phyloP scores from a whole-genome alignment of 2,888 invertebrate species.

The Hyles lineata region DNA sequence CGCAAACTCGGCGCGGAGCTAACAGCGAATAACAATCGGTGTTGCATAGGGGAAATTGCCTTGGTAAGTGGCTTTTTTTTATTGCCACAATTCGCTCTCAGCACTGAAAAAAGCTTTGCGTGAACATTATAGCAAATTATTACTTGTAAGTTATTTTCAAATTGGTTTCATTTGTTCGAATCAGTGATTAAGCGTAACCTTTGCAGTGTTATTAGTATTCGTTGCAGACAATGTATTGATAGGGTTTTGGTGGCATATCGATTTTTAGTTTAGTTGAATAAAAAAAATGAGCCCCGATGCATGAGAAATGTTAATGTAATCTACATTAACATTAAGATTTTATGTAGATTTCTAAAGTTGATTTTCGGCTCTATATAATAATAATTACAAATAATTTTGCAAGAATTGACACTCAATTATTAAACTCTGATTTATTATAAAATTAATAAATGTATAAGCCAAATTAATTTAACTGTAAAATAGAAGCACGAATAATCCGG shows the following conservation, averaged over 20 bases:
- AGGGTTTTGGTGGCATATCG: background rate
- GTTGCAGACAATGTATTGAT: background rate
- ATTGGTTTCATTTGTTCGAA: slow-evolving; percentile 33
- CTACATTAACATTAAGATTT: too few species aligned
- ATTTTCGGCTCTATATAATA: too few species aligned
- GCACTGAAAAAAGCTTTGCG: slow-evolving; percentile 35
- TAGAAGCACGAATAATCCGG: too few species aligned
- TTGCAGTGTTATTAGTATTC: background rate
- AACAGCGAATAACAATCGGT: slow-evolving; percentile 67
- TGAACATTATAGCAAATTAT: slow-evolving; percentile 26
- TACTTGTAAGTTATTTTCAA: slow-evolving; percentile 27
- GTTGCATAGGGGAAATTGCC: slow-evolving; percentile 69
- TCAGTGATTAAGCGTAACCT: slow-evolving; percentile 5
- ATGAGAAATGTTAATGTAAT: too few species aligned
- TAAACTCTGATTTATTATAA: too few species aligned
- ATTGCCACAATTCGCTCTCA: slow-evolving; percentile 41
- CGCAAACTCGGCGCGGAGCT: slow-evolving; percentile 58
- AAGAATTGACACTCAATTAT: too few species aligned
- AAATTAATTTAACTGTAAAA: too few species aligned
- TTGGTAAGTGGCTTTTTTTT: slow-evolving; percentile 64
- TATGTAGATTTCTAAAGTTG: too few species aligned
- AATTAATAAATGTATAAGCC: too few species aligned
- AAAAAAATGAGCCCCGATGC: too few species aligned
- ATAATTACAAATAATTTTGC: too few species aligned
- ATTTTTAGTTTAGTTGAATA: background rate